phyloP scores from a whole-genome alignment of 1,140 invertebrate genomes.

The Orchestia grillus region DNA sequence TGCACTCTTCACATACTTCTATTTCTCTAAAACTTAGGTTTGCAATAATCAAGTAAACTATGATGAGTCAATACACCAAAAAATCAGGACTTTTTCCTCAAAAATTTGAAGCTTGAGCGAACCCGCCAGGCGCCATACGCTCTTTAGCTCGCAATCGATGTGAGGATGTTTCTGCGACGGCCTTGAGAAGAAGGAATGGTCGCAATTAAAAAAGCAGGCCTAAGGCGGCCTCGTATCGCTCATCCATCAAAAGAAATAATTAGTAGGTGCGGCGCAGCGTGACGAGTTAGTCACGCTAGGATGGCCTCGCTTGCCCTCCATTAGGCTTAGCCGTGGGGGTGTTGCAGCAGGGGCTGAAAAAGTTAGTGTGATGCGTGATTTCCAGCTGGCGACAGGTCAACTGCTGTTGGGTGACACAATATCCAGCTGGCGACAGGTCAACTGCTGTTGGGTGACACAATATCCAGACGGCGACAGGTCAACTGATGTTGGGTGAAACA shows the following conservation, averaged over 20 bases:
- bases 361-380: neutral
- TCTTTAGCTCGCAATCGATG: neutral
- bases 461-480: neutral
- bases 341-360: neutral
- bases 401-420: neutral
- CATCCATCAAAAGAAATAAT: slow-evolving; percentile 57
- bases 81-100: neutral
- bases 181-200: neutral
- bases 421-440: neutral
- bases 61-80: neutral
- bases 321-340: neutral
- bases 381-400: neutral
- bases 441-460: neutral
- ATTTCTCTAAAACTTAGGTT: too few relatives aligned
- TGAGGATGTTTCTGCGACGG: neutral
- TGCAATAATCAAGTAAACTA: neutral
- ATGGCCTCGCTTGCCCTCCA: slow-evolving; percentile 25
- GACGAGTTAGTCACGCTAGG: slow-evolving; percentile 28
- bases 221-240: slow-evolving; percentile 30
- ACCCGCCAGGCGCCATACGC: neutral
- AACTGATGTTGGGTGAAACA: neutral
- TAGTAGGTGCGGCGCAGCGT: slow-evolving; percentile 35
- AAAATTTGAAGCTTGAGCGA: neutral
- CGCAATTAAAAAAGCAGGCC: slow-evolving; percentile 47
- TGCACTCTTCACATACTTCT: neutral